Evolutionary conservation across 2,797 vertebrate genomes (phyloP).

Genomic region (Heterohyrax brucei): DNA sequence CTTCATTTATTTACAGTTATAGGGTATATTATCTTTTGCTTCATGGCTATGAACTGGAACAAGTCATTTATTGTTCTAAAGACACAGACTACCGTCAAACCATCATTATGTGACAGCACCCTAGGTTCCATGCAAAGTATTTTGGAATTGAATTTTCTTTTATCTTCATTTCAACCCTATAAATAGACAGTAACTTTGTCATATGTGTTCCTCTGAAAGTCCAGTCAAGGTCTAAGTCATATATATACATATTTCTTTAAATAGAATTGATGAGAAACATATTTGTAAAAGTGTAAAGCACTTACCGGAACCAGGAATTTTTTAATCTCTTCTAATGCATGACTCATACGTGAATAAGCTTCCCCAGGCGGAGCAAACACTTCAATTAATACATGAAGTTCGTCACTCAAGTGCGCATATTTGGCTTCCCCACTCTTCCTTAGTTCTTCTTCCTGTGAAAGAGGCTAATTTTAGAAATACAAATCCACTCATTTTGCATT

Average conservation of each 20-base stretch:
- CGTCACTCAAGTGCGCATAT: constrained; percentile 97
- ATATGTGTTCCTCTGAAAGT: constrained; percentile 23
- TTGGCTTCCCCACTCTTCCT: constrained; percentile 99
- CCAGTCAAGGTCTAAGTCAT: constrained; percentile 35
- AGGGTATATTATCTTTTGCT: neutral
- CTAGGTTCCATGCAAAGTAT: neutral
- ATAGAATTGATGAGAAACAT: constrained; percentile 59
- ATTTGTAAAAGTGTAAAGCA: constrained; percentile 85
- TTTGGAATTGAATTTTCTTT: neutral
- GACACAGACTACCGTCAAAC: neutral
- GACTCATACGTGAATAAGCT: constrained; percentile 99
- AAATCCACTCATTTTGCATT: constrained; percentile 84
- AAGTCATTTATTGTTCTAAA: neutral
- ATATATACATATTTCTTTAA: neutral
- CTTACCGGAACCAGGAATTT: constrained; percentile 99
- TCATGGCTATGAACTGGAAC: neutral
- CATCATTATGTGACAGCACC: neutral
- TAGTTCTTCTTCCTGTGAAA: constrained; percentile 97
- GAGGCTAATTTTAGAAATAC: constrained; percentile 87
- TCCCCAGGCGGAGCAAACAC: constrained; percentile 99
- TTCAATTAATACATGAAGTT: constrained; percentile 99
- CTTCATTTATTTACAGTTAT: neutral
- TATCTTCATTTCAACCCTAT: neutral
- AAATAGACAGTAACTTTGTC: neutral
- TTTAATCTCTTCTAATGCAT: constrained; percentile 99